Evolutionary conservation across 2,888 invertebrate species (phyloP), one percentile per base, ranked within the genome.

Genomic region (Parnassius mnemosyne): DNA sequence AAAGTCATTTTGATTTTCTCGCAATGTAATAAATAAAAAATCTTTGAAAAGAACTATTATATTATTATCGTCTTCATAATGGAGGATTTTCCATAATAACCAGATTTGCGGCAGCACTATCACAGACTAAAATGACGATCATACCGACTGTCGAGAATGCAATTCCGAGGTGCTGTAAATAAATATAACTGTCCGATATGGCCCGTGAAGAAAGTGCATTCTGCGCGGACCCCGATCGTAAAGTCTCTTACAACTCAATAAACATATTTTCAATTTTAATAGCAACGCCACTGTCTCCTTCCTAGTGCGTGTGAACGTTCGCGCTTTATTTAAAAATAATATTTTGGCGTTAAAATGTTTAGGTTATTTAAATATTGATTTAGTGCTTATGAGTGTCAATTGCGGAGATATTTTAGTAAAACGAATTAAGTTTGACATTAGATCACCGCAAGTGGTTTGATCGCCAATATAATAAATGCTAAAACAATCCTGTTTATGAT

Each of bases 161-260:
- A 69, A 74, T 72, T 64, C 66, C 78, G 78, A 79, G 74, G 71
- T 72, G 78, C 74, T 81, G 80, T 87, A 87, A 88, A 89, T 86
- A 88, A 84, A 83, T 84, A 83, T 84, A 84, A 84, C 79, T 85
- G 89, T 89, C 88, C 70, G 76, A 77, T 78, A 74, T 69, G 70
- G 75, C 77, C 43, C 56, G 66, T 68, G 75, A 76, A 77, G 81
- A 81, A 83, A 85, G 83, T 81, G 81, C 78, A 77, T 73, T 75
- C 75, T 74, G 71, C 68, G 62, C 76, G 71, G 72, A 75, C 75
- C 69, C 74, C 72, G 66, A 72, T 81, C 86, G 78, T 88, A 87
- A 87, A 88, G 73, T 76, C 72, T 69, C 73, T 74, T 76, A 88
- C 84, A 81, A 80, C 83, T 87, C 81, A 81, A 87, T 89, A 87